These are phyloP conservation scores for Petroica traversi DNA, from an alignment of 2,113 vertebrate genomes.

Conservation along the genomic window DNA sequence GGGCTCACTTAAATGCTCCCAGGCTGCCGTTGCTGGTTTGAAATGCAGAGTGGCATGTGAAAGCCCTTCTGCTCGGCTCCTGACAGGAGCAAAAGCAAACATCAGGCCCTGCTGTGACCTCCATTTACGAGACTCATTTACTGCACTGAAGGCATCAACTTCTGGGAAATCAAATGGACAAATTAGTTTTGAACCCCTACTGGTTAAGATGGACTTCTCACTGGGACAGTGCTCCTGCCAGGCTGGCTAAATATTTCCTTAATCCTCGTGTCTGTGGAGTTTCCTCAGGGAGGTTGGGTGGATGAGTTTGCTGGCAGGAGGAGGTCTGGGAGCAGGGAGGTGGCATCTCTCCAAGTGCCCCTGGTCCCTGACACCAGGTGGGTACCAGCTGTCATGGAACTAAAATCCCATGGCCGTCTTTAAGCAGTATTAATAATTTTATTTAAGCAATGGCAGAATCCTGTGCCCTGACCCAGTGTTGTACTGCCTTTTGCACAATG, in stretches of 20 bases:
- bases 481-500: not conserved
- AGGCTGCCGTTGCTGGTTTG: not conserved
- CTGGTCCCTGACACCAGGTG: not conserved
- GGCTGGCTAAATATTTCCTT: not conserved
- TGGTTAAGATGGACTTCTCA: conserved; percentile 53
- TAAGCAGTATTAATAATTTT: not conserved
- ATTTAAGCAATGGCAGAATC: not conserved
- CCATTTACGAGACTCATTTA: conserved; percentile 63
- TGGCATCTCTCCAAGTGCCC: not conserved
- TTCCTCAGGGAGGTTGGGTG: not conserved
- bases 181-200: conserved; percentile 57
- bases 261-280: not conserved
- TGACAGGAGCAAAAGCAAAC: conserved; percentile 55
- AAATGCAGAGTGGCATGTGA: conserved; percentile 37
- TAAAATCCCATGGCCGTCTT: not conserved
- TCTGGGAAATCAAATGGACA: conserved; percentile 56
- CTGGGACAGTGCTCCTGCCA: conserved; percentile 6
- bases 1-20: conserved; percentile 41
- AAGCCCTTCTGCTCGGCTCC: conserved; percentile 23
- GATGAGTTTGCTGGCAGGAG: not conserved
- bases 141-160: conserved; percentile 40
- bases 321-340: not conserved
- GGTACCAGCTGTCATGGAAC: not conserved
- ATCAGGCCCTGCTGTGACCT: conserved; percentile 58
- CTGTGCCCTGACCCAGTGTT: not conserved